Evolutionary conservation across 2,888 invertebrate genomes (phyloP), one percentile per base, ranked within the genome.

Genomic region (Tiphia femorata): DNA sequence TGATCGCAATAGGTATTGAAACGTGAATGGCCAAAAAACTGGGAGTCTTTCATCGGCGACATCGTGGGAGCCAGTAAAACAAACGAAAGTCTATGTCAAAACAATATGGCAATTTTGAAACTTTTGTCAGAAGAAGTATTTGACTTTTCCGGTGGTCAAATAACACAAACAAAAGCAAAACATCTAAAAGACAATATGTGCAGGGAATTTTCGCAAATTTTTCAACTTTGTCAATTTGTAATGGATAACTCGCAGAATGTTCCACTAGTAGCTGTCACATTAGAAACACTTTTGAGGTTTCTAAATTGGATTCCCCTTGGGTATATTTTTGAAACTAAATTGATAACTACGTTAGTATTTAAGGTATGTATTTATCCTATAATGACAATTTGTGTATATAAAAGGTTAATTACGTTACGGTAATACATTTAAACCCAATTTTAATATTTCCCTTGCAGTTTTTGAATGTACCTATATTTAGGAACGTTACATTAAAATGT

Each of bases 231-330:
- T 86, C 95, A 97, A 81, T 98, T 94, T 88, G 98, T 99, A 7
- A 89, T 99, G 87, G 97, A 98, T 80, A 97, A 95, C 85, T 98
- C 98, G 10, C 95, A 97, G 86, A 98, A 98, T 87, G 96, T 97
- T 42, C 93, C 95, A 37, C 87, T 99, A 58, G 97, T 99, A 52
- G 95, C 95, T 76, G 93, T 97, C 2, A 99, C 98, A 0, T 87
- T 99, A 66, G 97, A 98, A 82, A 99, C 99, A 2, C 87, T 99
- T 52, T 86, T 99, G 70, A 89, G 97, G 82, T 99, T 99, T 87
- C 88, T 99, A 35, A 98, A 98, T 83, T 99, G 99, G 99, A 98
- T 99, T 79, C 99, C 99, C n/a, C 88, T 99, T 62, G 99, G 99
- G 8, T 99, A 99, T 84, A 98, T 99, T 82, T 99, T 99, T 87